Evolutionary conservation across 2,888 invertebrate genomes (phyloP), one percentile per base, ranked within the genome.

Genomic region (Stratiomys singularior): DNA sequence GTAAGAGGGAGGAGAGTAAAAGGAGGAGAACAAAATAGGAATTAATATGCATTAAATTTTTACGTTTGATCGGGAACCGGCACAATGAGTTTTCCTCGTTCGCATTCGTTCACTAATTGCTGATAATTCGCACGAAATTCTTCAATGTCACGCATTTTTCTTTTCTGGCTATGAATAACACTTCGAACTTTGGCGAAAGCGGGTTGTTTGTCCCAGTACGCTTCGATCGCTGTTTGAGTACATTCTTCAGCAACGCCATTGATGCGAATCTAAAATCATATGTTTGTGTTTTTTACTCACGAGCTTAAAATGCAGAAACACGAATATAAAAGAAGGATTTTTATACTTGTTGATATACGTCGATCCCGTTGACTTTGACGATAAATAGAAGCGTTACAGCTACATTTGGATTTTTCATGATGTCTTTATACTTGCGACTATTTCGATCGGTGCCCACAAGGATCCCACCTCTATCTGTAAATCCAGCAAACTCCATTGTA

Each of bases 381-480:
- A 72, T 13, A 25, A 84, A 79, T 0, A 83, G 77, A 3, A 87
- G 82, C 0, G 83, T 83, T 4, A 85, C 25, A 1, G 82, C 80
- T 4, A 84, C 79, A 63, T 83, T 84, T 0, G 83, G 80, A 81
- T 85, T 84, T 1, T 82, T 82, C 23, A 80, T 78, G 0, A 86
- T 78, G 69, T 86, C 85, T 27, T 78, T 47, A 76, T 82, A 86
- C 79, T 87, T 87, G 13, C 83, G 82, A 0, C 83, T 82, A 76
- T 83, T 85, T 1, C 81, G 83, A 71, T 85, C 85, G 1, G 86
- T 85, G 0, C 85, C 82, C 74, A 85, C 85, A 25, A 81, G 81
- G 4, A 87, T 79, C 7, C 81, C 60, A 27, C 81, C 66, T 27
- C 64, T 80, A n/a, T 83, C 80, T 7, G 15, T 47, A 0, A 85